Conservation (phyloP, 2,797 vertebrate genomes). For the Pitangus sulphuratus region DNA sequence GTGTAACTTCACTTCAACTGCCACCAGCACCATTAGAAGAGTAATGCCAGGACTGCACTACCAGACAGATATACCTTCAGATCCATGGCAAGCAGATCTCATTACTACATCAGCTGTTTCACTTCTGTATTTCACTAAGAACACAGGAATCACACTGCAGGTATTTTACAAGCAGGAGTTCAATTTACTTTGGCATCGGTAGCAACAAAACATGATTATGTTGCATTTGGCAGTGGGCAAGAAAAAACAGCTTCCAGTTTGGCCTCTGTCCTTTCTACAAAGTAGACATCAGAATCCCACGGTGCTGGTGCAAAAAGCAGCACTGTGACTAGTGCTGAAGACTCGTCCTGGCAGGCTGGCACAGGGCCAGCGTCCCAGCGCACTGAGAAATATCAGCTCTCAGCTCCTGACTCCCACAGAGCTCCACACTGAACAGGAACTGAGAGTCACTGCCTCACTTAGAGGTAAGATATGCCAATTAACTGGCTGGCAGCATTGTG, state of each 20-base stretch:
- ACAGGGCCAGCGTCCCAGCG: accelerated
- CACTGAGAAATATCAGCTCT: background rate
- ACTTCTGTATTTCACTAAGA: background rate
- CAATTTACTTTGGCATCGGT: background rate
- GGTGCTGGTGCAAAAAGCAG: background rate
- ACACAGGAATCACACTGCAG: background rate
- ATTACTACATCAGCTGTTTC: background rate
- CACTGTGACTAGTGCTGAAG: background rate
- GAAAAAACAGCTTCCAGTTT: background rate
- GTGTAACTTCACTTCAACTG: background rate
- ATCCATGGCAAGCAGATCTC: background rate
- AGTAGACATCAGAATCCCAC: background rate
- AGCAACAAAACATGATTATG: background rate
- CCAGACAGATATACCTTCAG: background rate
- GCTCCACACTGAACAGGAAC: background rate
- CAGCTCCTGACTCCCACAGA: background rate
- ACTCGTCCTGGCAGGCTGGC: background rate
- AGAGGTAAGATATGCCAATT: background rate
- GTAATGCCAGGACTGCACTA: background rate
- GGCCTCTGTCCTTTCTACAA: background rate
- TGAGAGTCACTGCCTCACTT: accelerated
- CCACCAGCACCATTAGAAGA: background rate
- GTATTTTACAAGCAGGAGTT: background rate
- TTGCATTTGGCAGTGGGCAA: background rate
- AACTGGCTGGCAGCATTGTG: background rate